phyloP scores from a whole-genome alignment of 1,140 invertebrate species.

The Trichonephila clavipes region DNA sequence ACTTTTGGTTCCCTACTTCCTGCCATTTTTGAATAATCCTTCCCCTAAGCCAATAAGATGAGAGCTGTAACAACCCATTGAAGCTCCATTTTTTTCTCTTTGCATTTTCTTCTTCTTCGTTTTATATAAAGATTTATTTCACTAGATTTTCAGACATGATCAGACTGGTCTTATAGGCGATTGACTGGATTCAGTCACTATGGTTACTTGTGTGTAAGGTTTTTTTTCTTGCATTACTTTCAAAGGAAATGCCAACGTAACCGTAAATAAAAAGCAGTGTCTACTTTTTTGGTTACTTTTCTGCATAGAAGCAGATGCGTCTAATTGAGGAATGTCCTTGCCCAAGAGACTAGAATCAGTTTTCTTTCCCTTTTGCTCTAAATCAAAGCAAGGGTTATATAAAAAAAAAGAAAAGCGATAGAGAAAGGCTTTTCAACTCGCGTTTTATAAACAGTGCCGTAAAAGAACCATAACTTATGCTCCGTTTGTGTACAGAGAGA shows the following conservation, averaged over 20 bases:
- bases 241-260: neutral
- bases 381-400: conserved; percentile 14
- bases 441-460: conserved; percentile 30
- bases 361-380: neutral
- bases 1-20: conserved; percentile 51
- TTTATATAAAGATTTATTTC: conserved; percentile 70
- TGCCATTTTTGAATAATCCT: conserved; percentile 66
- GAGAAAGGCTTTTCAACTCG: neutral
- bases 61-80: conserved; percentile 43
- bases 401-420: neutral
- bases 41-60: conserved; percentile 65
- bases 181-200: conserved; percentile 59
- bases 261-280: conserved; percentile 45
- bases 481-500: conserved; percentile 2
- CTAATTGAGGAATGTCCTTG: conserved; percentile 29
- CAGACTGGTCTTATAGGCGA: conserved; percentile 14
- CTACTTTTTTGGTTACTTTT: conserved; percentile 3
- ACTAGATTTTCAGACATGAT: neutral
- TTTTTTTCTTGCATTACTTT: neutral
- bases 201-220: conserved; percentile 39
- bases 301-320: neutral
- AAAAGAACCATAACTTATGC: conserved; percentile 29
- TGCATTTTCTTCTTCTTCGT: conserved; percentile 12
- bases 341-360: conserved; percentile 18
- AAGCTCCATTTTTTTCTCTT: neutral